Percentiles rank a stretch among this genome's conserved stretches.
These are phyloP conservation scores for Mythimna impura DNA, from an alignment of 2,888 invertebrate genomes.

Conservation along the genomic window DNA sequence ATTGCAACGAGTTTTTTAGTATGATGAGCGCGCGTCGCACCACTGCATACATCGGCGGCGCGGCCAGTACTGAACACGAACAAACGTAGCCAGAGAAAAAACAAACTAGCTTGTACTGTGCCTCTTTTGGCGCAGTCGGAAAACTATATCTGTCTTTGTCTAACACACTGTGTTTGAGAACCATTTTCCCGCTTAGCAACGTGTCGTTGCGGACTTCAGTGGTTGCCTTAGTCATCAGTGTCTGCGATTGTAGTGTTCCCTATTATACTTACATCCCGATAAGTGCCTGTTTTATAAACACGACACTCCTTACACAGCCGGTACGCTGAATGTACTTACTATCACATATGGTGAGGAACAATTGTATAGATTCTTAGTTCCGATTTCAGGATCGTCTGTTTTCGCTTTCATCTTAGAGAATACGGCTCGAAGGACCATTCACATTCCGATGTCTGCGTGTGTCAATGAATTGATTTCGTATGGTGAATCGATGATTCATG, in stretches of 20 bases:
- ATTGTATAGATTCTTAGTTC: slow-evolving; percentile 8
- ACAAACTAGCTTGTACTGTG: slow-evolving; percentile 73
- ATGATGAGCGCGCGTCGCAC: slow-evolving; percentile 68
- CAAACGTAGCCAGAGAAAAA: slow-evolving; percentile 73
- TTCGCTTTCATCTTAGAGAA: neutral
- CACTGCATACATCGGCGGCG: slow-evolving; percentile 79
- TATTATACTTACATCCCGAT: slow-evolving; percentile 66
- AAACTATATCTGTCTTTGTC: slow-evolving; percentile 78
- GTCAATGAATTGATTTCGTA: neutral
- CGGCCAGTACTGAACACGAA: slow-evolving; percentile 80
- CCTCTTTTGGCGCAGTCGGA: slow-evolving; percentile 77
- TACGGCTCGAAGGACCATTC: neutral
- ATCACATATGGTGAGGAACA: neutral
- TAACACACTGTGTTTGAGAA: slow-evolving; percentile 62
- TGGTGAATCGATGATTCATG: neutral
- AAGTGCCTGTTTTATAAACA: slow-evolving; percentile 75
- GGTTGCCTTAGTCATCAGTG: slow-evolving; percentile 70
- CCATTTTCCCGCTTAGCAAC: slow-evolving; percentile 74
- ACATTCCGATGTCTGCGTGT: neutral
- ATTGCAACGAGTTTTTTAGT: slow-evolving; percentile 69
- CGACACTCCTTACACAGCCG: slow-evolving; percentile 53
- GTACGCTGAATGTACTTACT: slow-evolving; percentile 31
- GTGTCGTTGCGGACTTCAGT: slow-evolving; percentile 63
- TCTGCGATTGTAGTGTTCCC: slow-evolving; percentile 64
- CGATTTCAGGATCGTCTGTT: slow-evolving; percentile 10